Evolutionary conservation across 2,888 invertebrate species (phyloP).

Genomic region (Bibio marci): DNA sequence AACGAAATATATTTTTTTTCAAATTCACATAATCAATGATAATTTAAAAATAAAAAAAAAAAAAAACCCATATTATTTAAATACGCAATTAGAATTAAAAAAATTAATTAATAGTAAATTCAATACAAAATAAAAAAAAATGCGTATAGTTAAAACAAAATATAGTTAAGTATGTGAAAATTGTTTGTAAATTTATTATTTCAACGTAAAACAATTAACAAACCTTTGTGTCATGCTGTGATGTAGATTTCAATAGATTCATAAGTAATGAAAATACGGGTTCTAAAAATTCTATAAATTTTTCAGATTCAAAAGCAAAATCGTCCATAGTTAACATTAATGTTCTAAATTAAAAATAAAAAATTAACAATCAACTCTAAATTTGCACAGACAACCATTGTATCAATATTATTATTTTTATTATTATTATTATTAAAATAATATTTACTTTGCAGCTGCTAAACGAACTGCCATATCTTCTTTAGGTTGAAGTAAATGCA

Average conservation of each 20-base stretch:
- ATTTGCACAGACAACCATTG: too few relatives aligned
- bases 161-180: too few relatives aligned
- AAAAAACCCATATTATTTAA: too few relatives aligned
- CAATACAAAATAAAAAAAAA: too few relatives aligned
- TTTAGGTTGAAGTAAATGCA: conserved; percentile 50
- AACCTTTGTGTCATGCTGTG: conserved; percentile 85
- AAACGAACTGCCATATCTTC: conserved; percentile 83
- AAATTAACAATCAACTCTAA: not conserved
- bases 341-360: conserved; percentile 27
- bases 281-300: conserved; percentile 70
- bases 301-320: conserved; percentile 77
- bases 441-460: conserved; percentile 53
- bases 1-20: not conserved
- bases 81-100: too few relatives aligned
- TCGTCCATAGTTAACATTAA: conserved; percentile 74
- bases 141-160: too few relatives aligned
- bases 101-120: too few relatives aligned
- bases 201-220: not conserved
- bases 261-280: conserved; percentile 65
- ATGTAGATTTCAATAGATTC: conserved; percentile 66
- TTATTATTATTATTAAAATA: not conserved
- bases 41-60: too few relatives aligned
- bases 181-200: too few relatives aligned
- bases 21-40: conserved; percentile 5
- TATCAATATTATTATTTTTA: not conserved